phyloP scores from a whole-genome alignment of 2,888 invertebrate species.

The Labia minor region DNA sequence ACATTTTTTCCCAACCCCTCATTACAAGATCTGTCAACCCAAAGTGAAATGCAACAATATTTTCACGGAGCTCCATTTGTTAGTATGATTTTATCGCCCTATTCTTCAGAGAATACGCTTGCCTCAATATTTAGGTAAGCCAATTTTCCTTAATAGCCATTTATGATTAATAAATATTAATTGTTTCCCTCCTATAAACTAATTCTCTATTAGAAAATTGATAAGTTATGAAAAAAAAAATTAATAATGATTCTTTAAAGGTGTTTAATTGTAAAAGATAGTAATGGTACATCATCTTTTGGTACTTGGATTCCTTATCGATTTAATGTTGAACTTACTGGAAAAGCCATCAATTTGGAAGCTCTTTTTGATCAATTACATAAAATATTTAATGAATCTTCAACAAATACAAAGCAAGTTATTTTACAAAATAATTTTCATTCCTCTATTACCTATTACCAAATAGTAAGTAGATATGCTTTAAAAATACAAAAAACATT shows the following conservation, averaged over 20 bases:
- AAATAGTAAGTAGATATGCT: neutral
- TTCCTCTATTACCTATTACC: neutral
- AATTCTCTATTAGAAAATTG: too few species aligned
- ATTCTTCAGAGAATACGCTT: slow-evolving; percentile 35
- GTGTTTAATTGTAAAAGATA: neutral
- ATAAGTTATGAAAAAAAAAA: too few species aligned
- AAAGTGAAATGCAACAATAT: slow-evolving; percentile 48
- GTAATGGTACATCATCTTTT: neutral
- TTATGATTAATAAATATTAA: too few species aligned
- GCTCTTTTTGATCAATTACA: neutral
- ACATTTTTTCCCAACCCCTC: slow-evolving; percentile 59
- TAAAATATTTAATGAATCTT: neutral
- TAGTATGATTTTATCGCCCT: slow-evolving; percentile 55
- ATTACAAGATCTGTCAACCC: slow-evolving; percentile 53
- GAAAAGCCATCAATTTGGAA: neutral
- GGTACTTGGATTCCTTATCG: neutral
- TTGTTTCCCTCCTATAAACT: too few species aligned
- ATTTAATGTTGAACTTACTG: neutral
- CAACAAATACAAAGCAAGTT: neutral
- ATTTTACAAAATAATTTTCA: neutral
- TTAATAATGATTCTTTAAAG: too few species aligned
- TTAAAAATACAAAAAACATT: too few species aligned
- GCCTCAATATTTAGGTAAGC: neutral
- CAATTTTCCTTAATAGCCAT: too few species aligned
- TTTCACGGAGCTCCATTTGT: slow-evolving; percentile 48